phyloP scores from a whole-genome alignment of 2,888 invertebrate genomes.

The Phaedon cochleariae region DNA sequence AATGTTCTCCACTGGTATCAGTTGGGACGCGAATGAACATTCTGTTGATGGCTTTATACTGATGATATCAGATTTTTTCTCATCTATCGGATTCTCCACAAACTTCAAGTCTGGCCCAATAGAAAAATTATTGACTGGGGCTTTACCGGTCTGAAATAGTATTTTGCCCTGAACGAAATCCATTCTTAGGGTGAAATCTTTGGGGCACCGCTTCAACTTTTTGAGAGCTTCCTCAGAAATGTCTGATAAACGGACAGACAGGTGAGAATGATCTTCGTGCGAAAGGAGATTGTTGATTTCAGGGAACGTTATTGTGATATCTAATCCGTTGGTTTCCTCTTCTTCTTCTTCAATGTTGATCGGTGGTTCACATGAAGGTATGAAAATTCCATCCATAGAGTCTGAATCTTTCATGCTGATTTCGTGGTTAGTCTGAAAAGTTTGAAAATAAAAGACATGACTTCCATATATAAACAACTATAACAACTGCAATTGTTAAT shows the following conservation, averaged over 20 bases:
- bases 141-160: slow-evolving; percentile 40
- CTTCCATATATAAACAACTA: not conserved
- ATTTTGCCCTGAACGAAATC: slow-evolving; percentile 43
- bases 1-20: slow-evolving; percentile 41
- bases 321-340: slow-evolving; percentile 38
- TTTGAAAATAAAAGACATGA: not conserved
- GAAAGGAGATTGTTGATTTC: slow-evolving; percentile 30
- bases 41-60: slow-evolving; percentile 45
- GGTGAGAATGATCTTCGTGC: slow-evolving; percentile 31
- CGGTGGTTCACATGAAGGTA: slow-evolving; percentile 41
- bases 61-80: slow-evolving; percentile 42
- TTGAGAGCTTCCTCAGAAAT: slow-evolving; percentile 42
- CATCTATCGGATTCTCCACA: slow-evolving; percentile 33
- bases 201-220: slow-evolving; percentile 43
- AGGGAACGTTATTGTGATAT: slow-evolving; percentile 42
- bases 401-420: slow-evolving; percentile 33
- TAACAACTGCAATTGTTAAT: not conserved
- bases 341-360: slow-evolving; percentile 39
- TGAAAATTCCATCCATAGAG: slow-evolving; percentile 45
- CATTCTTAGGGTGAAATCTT: slow-evolving; percentile 44
- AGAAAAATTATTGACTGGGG: slow-evolving; percentile 36
- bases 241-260: slow-evolving; percentile 40
- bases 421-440: slow-evolving; percentile 26
- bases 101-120: slow-evolving; percentile 41
- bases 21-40: slow-evolving; percentile 41